phyloP scores from a whole-genome alignment of 2,888 invertebrate genomes.

The Dasysyrphus albostriatus region DNA sequence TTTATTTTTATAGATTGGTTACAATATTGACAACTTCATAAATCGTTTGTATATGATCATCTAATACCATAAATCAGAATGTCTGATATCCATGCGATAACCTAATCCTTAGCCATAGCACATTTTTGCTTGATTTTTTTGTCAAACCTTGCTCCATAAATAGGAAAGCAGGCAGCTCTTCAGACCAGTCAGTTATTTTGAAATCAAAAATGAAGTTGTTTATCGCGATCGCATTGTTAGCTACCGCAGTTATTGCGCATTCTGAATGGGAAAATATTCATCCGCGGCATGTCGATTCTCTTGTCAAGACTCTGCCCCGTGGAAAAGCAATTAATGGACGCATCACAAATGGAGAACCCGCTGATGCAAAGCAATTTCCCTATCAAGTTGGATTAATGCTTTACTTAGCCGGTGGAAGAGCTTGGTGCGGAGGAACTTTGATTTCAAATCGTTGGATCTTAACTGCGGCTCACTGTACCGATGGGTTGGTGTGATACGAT shows the following conservation, averaged over 20 bases:
- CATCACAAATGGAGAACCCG: conserved; percentile 79
- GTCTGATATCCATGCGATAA: conserved; percentile 20
- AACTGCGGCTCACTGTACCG: conserved; percentile 82
- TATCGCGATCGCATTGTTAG: conserved; percentile 27
- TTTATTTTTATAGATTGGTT: background rate
- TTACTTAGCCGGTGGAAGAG: conserved; percentile 69
- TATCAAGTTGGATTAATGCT: conserved; percentile 80
- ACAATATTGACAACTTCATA: background rate
- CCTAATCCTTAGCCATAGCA: conserved; percentile 28
- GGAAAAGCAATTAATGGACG: conserved; percentile 76
- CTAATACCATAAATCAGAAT: conserved; percentile 25
- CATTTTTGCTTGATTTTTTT: background rate
- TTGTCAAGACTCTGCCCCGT: background rate
- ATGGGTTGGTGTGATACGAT: conserved; percentile 73
- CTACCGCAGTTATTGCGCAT: conserved; percentile 6
- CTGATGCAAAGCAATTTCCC: conserved; percentile 79
- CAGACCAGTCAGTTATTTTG: background rate
- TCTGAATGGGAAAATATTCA: conserved; percentile 26
- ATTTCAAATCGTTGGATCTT: conserved; percentile 80
- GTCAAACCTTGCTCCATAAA: background rate
- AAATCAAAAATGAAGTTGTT: conserved; percentile 31
- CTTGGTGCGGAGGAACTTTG: conserved; percentile 81
- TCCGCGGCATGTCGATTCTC: conserved; percentile 48
- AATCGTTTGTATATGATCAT: conserved; percentile 11
- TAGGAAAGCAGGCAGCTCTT: background rate